Percentiles rank a stretch among this genome's conserved stretches.
phyloP scores from a whole-genome alignment of 2,797 vertebrate genomes.

The Crax fasciolata region DNA sequence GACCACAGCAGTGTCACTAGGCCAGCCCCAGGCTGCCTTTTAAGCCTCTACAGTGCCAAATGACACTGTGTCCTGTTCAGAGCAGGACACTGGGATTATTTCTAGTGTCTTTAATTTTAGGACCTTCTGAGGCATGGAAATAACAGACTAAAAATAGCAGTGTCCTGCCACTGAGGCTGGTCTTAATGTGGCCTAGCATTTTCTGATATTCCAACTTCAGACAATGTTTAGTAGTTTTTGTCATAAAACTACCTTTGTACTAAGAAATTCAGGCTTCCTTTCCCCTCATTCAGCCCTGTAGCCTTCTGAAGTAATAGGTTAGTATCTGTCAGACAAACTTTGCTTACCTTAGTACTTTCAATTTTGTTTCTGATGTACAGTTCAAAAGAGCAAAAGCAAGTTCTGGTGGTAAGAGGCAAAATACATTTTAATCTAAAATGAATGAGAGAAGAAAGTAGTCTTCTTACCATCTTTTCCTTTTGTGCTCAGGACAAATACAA shows the following conservation, averaged over 20 bases:
- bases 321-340: background rate
- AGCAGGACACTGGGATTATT: background rate
- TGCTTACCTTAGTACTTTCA: background rate
- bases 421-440: background rate
- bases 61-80: background rate
- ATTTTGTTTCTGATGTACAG: background rate
- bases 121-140: background rate
- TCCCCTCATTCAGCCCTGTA: background rate
- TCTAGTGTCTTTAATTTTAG: background rate
- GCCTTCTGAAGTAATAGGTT: background rate
- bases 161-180: background rate
- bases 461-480: background rate
- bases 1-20: background rate
- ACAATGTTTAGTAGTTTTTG: background rate
- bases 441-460: background rate
- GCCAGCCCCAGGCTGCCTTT: background rate
- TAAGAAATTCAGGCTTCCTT: background rate
- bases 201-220: background rate
- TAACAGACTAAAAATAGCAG: background rate
- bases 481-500: slow-evolving; percentile 27
- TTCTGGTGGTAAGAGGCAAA: background rate
- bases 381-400: background rate
- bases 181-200: background rate
- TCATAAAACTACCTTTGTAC: background rate
- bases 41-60: background rate